phyloP scores from a whole-genome alignment of 2,797 vertebrate genomes.

The Argentina silus region DNA sequence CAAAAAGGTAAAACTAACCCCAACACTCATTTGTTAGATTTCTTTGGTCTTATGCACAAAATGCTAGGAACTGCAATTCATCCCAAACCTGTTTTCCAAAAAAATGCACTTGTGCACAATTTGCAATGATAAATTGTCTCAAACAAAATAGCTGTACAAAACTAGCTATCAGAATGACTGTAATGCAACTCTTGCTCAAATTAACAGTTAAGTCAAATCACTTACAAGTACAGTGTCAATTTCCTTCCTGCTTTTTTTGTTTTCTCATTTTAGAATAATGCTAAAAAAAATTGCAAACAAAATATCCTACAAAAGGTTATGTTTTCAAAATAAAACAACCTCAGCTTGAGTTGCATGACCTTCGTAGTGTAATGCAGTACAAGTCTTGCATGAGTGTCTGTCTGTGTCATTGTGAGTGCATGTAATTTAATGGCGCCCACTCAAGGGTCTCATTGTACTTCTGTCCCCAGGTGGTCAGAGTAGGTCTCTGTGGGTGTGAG shows the following conservation, averaged over 20 bases:
- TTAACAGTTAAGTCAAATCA: conserved; percentile 61
- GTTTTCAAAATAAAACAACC: conserved; percentile 55
- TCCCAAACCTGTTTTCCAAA: conserved; percentile 67
- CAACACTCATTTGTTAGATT: conserved; percentile 80
- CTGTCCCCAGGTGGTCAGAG: conserved; percentile 62
- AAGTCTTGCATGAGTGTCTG: conserved; percentile 58
- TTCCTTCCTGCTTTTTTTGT: conserved; percentile 53
- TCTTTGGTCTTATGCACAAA: conserved; percentile 71
- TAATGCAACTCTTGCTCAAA: conserved; percentile 80
- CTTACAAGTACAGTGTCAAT: conserved; percentile 60
- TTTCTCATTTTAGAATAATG: conserved; percentile 56
- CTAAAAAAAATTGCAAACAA: conserved; percentile 60
- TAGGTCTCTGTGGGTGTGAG: conserved; percentile 43
- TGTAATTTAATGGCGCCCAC: conserved; percentile 13
- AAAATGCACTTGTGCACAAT: conserved; percentile 67
- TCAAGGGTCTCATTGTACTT: conserved; percentile 57
- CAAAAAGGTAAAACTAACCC: conserved; percentile 85
- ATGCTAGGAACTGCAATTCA: conserved; percentile 73
- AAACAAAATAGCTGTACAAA: conserved; percentile 73
- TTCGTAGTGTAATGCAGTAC: conserved; percentile 42
- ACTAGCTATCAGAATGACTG: conserved; percentile 68
- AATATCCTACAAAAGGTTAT: conserved; percentile 47
- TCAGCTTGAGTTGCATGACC: conserved; percentile 76
- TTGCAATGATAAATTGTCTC: conserved; percentile 66
- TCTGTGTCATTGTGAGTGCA: conserved; percentile 27